Percentiles rank a stretch among this genome's conserved stretches.
Evolutionary conservation across 2,888 invertebrate species (phyloP).

Genomic region (Dexiosoma caninum): DNA sequence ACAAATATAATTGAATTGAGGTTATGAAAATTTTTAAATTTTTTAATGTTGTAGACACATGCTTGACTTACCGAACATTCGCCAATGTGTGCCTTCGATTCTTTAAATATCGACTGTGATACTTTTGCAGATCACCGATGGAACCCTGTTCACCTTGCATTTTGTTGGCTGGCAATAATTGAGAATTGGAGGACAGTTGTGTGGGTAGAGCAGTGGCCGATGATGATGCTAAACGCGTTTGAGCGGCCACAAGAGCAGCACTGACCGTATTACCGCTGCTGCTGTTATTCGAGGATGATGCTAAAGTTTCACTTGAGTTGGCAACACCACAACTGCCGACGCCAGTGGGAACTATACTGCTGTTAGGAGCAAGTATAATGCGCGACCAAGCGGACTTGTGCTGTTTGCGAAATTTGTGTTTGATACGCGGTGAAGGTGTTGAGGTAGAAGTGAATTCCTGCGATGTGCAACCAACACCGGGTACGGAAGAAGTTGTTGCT

Average conservation of each 20-base stretch:
- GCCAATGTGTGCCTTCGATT: constrained; percentile 93
- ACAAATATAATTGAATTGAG: no score
- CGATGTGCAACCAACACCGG: constrained; percentile 50
- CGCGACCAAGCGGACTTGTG: constrained; percentile 76
- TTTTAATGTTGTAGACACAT: no score
- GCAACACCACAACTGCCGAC: constrained; percentile 67
- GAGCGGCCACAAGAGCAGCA: constrained; percentile 60
- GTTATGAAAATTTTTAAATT: no score
- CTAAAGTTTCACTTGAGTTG: constrained; percentile 68
- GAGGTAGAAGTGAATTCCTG: constrained; percentile 64
- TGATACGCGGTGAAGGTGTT: constrained; percentile 77
- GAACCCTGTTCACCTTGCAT: constrained; percentile 96
- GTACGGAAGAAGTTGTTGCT: constrained; percentile 54
- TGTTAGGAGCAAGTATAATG: constrained; percentile 72
- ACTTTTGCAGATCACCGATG: constrained; percentile 92
- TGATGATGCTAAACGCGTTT: constrained; percentile 70
- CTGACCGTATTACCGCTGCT: constrained; percentile 63
- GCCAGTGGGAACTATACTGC: constrained; percentile 60
- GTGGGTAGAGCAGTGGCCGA: constrained; percentile 72
- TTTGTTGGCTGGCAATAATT: constrained; percentile 81
- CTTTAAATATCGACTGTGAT: constrained; percentile 90
- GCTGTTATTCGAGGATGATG: constrained; percentile 68
- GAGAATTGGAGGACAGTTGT: constrained; percentile 74
- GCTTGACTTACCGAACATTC: constrained; percentile 91
- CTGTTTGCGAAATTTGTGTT: constrained; percentile 76